Percentiles rank a stretch among this genome's conserved stretches.
These are phyloP conservation scores for Gortyna flavago DNA, from an alignment of 2,888 invertebrate genomes.

Conservation along the genomic window DNA sequence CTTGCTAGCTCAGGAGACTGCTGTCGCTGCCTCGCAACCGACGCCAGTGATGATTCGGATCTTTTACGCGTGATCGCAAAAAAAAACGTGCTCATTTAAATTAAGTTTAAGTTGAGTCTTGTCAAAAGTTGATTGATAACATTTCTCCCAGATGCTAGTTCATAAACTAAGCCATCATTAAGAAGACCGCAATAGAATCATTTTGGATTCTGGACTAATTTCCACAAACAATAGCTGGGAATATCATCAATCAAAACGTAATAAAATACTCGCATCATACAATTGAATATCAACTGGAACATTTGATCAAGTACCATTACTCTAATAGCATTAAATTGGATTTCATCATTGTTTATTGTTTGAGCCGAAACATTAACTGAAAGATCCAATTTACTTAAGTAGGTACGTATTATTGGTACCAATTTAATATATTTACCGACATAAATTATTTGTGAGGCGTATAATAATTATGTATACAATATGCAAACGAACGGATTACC, in stretches of 20 bases:
- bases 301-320: slow-evolving; percentile 18
- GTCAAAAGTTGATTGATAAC: background rate
- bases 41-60: too few relatives aligned
- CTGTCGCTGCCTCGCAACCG: too few relatives aligned
- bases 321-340: slow-evolving; percentile 42
- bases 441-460: slow-evolving; percentile 60
- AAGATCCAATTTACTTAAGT: slow-evolving; percentile 66
- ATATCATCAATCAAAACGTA: slow-evolving; percentile 15
- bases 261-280: slow-evolving; percentile 28
- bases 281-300: slow-evolving; percentile 28
- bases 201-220: background rate
- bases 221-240: slow-evolving; percentile 9
- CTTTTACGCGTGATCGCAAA: too few relatives aligned
- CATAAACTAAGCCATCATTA: background rate
- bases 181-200: background rate
- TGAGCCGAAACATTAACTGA: slow-evolving; percentile 60
- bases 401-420: slow-evolving; percentile 52
- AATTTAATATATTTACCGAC: slow-evolving; percentile 50
- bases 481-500: slow-evolving; percentile 62
- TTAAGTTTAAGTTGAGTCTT: too few relatives aligned
- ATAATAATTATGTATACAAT: slow-evolving; percentile 63
- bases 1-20: too few relatives aligned
- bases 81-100: too few relatives aligned
- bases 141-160: background rate
- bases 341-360: slow-evolving; percentile 63